These are phyloP conservation scores for Aspidiotus destructor DNA, from an alignment of 2,888 invertebrate species.

Conservation along the genomic window DNA sequence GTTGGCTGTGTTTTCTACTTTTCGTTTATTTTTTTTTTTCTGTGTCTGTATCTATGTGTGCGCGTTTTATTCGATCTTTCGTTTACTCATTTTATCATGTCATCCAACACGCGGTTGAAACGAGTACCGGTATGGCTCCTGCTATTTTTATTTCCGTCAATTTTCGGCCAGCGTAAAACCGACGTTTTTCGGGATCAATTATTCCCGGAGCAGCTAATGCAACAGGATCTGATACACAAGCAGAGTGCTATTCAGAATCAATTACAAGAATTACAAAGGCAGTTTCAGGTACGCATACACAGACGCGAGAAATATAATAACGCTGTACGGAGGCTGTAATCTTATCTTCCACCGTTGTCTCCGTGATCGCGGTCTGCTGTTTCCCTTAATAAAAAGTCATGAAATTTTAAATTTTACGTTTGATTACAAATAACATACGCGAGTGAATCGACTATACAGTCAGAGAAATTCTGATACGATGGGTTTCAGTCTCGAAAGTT, in stretches of 20 bases:
- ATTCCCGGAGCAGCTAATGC: conserved; percentile 40
- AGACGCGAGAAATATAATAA: neutral
- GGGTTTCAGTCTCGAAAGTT: no score
- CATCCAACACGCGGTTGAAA: neutral
- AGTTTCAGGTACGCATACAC: conserved; percentile 19
- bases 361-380: no score
- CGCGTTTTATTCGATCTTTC: neutral
- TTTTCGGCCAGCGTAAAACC: neutral
- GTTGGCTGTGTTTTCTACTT: neutral
- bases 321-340: neutral
- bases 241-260: conserved; percentile 42
- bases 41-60: neutral
- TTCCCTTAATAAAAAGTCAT: no score
- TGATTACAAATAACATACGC: no score
- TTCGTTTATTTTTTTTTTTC: neutral
- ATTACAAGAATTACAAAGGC: conserved; percentile 38
- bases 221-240: conserved; percentile 39
- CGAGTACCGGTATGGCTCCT: neutral
- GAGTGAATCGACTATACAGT: no score
- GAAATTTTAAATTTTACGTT: no score
- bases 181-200: conserved; percentile 35
- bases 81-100: neutral
- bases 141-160: neutral
- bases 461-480: no score
- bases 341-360: no score